Percentiles rank a stretch among this genome's conserved stretches.
phyloP scores from a whole-genome alignment of 2,888 invertebrate genomes.

The Endomychus coccineus region DNA sequence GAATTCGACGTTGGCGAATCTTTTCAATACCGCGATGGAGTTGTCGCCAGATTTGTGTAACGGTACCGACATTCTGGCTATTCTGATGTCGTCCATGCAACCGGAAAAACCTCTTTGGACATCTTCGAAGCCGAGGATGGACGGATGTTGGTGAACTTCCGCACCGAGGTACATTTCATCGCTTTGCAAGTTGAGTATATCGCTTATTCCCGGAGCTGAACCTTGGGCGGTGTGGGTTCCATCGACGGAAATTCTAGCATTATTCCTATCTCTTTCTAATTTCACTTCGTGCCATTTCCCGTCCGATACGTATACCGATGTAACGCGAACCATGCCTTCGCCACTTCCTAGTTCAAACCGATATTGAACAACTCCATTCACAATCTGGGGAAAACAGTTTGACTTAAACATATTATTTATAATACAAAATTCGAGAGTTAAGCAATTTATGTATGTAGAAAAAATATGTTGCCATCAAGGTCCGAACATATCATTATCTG shows the following conservation, averaged over 20 bases:
- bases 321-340: conserved; percentile 72
- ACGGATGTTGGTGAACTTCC: conserved; percentile 68
- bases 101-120: conserved; percentile 73
- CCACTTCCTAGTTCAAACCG: conserved; percentile 91
- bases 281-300: conserved; percentile 77
- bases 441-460: too few species aligned
- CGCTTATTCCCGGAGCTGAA: conserved; percentile 72
- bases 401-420: too few species aligned
- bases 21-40: conserved; percentile 56
- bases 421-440: too few species aligned
- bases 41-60: conserved; percentile 60
- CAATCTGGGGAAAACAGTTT: conserved; percentile 51
- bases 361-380: conserved; percentile 80
- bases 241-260: conserved; percentile 72
- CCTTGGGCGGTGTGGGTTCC: conserved; percentile 65
- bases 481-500: too few species aligned
- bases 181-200: conserved; percentile 76
- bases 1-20: conserved; percentile 65
- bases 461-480: too few species aligned
- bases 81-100: conserved; percentile 80
- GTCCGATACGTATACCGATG: conserved; percentile 70
- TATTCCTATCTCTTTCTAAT: conserved; percentile 74
- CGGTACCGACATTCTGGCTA: conserved; percentile 70
- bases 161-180: conserved; percentile 82
- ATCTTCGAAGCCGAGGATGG: conserved; percentile 62